phyloP scores from a whole-genome alignment of 2,113 vertebrate genomes.

The Xenopus borealis region DNA sequence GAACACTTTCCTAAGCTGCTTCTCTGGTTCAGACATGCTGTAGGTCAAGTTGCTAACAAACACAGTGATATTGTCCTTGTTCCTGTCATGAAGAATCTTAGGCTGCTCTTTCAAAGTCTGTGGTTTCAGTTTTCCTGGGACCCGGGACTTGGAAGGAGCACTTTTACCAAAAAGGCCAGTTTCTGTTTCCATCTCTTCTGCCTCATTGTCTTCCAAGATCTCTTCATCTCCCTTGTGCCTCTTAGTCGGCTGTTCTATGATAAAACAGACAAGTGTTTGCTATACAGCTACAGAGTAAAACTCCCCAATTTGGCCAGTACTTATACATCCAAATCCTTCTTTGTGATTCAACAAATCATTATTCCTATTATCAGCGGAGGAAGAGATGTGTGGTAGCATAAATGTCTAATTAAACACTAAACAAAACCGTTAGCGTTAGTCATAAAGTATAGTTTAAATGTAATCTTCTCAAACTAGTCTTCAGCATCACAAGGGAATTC shows the following conservation, averaged over 20 bases:
- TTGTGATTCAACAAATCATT: no score
- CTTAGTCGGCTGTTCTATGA: conserved; percentile 72
- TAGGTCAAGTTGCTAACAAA: conserved; percentile 95
- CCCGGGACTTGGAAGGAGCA: conserved; percentile 42
- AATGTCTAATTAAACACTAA: no score
- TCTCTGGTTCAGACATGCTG: conserved; percentile 76
- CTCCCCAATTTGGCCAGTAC: no score
- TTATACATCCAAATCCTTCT: no score
- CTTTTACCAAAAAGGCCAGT: conserved; percentile 63
- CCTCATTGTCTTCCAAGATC: conserved; percentile 29
- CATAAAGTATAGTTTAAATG: no score
- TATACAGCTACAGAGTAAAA: not conserved
- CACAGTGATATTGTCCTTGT: conserved; percentile 77
- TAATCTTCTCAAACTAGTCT: no score
- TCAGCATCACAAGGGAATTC: no score
- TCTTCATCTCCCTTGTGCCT: conserved; percentile 67
- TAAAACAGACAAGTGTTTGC: not conserved
- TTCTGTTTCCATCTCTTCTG: conserved; percentile 69
- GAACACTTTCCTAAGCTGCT: conserved; percentile 75
- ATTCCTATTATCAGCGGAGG: no score
- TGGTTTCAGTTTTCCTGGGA: conserved; percentile 60
- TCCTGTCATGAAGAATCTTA: conserved; percentile 70
- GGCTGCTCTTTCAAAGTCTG: conserved; percentile 57
- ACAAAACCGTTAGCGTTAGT: no score
- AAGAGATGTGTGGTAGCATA: no score